phyloP scores from a whole-genome alignment of 2,797 vertebrate species.

The Enteromius afrohamiltoni region DNA sequence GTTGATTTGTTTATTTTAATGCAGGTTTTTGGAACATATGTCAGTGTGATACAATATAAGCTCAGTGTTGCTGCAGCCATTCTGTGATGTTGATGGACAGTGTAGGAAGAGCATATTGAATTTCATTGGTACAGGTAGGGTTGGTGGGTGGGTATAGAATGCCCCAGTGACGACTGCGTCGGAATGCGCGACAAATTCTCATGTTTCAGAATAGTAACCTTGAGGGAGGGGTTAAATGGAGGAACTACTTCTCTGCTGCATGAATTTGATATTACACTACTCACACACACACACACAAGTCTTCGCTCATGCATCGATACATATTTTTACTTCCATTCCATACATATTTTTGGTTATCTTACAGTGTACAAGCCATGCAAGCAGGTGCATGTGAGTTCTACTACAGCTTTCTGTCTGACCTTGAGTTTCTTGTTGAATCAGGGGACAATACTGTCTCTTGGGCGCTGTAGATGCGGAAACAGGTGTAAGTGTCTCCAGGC shows the following conservation, averaged over 20 bases:
- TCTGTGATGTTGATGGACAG: background rate
- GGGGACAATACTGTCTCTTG: slow-evolving; percentile 37
- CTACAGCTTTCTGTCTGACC: slow-evolving; percentile 43
- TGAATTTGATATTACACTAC: slow-evolving; percentile 28
- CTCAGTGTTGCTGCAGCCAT: background rate
- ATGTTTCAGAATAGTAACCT: slow-evolving; percentile 58
- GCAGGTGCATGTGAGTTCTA: background rate
- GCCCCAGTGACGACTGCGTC: slow-evolving; percentile 16
- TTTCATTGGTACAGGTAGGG: slow-evolving; percentile 48
- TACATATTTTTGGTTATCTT: background rate
- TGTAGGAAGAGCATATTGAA: background rate
- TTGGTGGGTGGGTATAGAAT: slow-evolving; percentile 28
- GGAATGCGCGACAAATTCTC: slow-evolving; percentile 53
- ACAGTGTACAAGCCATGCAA: background rate
- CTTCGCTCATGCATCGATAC: background rate
- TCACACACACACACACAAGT: background rate
- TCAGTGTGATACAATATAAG: background rate
- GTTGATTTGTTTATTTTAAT: background rate
- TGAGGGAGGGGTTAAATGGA: slow-evolving; percentile 31
- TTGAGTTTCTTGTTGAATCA: slow-evolving; percentile 50
- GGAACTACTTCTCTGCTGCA: slow-evolving; percentile 14
- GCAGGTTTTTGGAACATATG: background rate
- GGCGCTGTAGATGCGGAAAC: slow-evolving; percentile 42
- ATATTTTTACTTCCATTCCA: background rate
- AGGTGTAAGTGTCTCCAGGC: slow-evolving; percentile 51